Conservation (phyloP, 2,888 invertebrate species). For the Drosophila peninsularis region DNA sequence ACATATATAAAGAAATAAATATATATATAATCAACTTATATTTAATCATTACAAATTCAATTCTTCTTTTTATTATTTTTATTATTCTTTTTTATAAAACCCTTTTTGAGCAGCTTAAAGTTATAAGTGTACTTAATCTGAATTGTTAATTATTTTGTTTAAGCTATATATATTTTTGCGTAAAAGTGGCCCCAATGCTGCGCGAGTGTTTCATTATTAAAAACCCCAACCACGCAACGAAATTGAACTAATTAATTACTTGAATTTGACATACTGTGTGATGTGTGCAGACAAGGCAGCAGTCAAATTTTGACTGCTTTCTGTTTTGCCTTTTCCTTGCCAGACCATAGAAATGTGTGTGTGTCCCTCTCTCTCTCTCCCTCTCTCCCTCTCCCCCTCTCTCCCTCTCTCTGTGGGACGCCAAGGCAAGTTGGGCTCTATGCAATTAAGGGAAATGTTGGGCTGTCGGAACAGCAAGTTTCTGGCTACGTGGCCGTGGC, state of each 20-base stretch:
- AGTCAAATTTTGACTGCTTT: conserved; percentile 20
- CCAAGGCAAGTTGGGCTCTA: conserved; percentile 28
- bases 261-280: conserved; percentile 13
- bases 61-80: too few species aligned
- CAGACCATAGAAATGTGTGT: conserved; percentile 33
- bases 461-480: conserved; percentile 21
- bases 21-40: too few species aligned
- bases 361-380: too few species aligned
- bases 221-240: neutral
- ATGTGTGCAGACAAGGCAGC: conserved; percentile 11
- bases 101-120: too few species aligned
- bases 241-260: conserved; percentile 8
- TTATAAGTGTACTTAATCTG: too few species aligned
- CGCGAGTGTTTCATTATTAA: neutral
- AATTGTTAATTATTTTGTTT: too few species aligned
- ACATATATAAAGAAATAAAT: too few species aligned
- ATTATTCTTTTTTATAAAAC: too few species aligned
- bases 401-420: neutral
- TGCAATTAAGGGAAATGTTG: conserved; percentile 71
- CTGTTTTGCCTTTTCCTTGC: conserved; percentile 16
- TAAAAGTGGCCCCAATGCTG: neutral
- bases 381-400: too few species aligned
- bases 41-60: too few species aligned
- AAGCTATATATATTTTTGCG: too few species aligned
- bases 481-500: neutral